These are phyloP conservation scores for Neuroterus valhalla DNA, from an alignment of 1,140 invertebrate genomes.

Conservation along the genomic window DNA sequence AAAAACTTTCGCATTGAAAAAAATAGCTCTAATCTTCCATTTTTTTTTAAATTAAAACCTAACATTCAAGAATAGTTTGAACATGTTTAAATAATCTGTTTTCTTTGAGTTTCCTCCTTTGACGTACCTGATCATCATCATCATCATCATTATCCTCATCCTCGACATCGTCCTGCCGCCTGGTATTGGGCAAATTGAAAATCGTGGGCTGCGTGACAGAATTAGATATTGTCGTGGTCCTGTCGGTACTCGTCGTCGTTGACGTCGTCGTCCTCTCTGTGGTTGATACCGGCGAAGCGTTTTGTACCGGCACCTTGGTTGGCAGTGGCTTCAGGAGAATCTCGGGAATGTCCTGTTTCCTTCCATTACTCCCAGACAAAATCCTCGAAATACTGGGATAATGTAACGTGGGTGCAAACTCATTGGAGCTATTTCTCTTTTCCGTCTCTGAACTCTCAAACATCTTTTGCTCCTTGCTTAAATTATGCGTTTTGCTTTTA, in stretches of 20 bases:
- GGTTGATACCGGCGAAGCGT: conserved; percentile 51
- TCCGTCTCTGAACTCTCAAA: conserved; percentile 47
- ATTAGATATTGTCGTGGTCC: conserved; percentile 46
- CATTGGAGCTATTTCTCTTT: conserved; percentile 70
- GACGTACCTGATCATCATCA: conserved; percentile 35
- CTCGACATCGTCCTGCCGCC: conserved; percentile 58
- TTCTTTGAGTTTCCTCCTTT: too few relatives aligned
- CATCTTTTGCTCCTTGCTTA: conserved; percentile 66
- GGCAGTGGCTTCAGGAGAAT: conserved; percentile 82
- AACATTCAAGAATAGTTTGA: too few relatives aligned
- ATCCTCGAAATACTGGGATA: conserved; percentile 86
- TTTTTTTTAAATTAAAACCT: too few relatives aligned
- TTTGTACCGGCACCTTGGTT: conserved; percentile 75
- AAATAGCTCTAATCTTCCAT: too few relatives aligned
- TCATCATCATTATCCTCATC: conserved; percentile 52
- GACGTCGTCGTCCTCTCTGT: conserved; percentile 54
- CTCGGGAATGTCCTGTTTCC: conserved; percentile 86
- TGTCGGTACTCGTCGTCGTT: conserved; percentile 40
- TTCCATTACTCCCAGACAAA: conserved; percentile 85
- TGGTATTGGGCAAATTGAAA: conserved; percentile 68
- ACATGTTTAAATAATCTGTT: too few relatives aligned
- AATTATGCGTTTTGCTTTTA: conserved; percentile 41
- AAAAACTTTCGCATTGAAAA: too few relatives aligned
- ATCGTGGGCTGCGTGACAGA: conserved; percentile 66
- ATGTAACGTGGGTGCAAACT: conserved; percentile 79